phyloP scores from a whole-genome alignment of 2,113 vertebrate genomes.

The Brienomyrus longianalis region DNA sequence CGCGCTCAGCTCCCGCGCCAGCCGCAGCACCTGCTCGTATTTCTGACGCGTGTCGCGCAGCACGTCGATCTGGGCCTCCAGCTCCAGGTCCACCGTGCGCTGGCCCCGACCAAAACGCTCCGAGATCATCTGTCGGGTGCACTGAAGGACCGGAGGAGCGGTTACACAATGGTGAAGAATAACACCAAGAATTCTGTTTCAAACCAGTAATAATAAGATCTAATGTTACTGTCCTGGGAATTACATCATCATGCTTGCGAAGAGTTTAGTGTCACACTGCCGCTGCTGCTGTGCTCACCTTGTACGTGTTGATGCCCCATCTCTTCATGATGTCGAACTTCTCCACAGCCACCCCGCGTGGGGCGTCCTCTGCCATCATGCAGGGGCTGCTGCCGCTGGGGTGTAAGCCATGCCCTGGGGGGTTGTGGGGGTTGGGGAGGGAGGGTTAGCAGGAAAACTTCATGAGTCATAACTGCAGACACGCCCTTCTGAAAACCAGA shows the following conservation, averaged over 20 bases:
- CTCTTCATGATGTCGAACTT: slow-evolving; percentile 79
- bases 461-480: not conserved
- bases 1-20: slow-evolving; percentile 69
- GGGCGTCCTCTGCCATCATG: slow-evolving; percentile 1
- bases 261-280: not conserved
- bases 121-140: slow-evolving; percentile 74
- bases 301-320: slow-evolving; percentile 83
- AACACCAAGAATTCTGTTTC: not conserved
- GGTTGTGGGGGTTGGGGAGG: not conserved
- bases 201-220: not conserved
- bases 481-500: no score
- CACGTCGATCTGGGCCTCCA: slow-evolving; percentile 79
- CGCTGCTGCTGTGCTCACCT: slow-evolving; percentile 53
- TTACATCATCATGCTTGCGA: not conserved
- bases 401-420: slow-evolving; percentile 12
- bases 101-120: slow-evolving; percentile 80
- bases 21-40: slow-evolving; percentile 70
- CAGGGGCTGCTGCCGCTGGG: slow-evolving; percentile 8
- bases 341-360: slow-evolving; percentile 57
- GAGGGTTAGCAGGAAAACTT: not conserved
- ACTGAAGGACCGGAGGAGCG: slow-evolving; percentile 47
- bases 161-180: not conserved
- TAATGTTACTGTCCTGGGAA: not conserved
- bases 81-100: slow-evolving; percentile 79
- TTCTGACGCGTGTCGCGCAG: slow-evolving; percentile 79